phyloP scores from a whole-genome alignment of 2,888 invertebrate species.

The Sarcophaga subvicina region DNA sequence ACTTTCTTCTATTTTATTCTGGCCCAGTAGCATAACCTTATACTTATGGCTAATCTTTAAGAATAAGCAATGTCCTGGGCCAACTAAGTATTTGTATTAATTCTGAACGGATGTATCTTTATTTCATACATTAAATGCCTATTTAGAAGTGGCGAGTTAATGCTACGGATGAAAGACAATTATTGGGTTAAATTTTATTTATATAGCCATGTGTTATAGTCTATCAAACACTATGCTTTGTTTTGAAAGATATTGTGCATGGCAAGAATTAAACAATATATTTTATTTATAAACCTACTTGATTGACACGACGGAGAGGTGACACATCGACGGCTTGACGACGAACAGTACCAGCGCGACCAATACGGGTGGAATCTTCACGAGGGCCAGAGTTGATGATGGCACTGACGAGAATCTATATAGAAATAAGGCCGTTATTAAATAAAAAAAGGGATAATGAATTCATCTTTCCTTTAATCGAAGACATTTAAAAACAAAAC shows the following conservation, averaged over 20 bases:
- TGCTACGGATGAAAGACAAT: conserved; percentile 78
- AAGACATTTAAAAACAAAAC: conserved; percentile 25
- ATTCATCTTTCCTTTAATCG: neutral
- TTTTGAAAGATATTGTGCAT: conserved; percentile 69
- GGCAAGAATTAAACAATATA: conserved; percentile 51
- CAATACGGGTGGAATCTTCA: conserved; percentile 99
- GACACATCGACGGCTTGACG: conserved; percentile 99
- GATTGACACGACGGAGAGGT: conserved; percentile 98
- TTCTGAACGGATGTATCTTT: conserved; percentile 73
- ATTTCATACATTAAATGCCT: conserved; percentile 73
- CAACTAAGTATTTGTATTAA: neutral
- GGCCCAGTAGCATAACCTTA: conserved; percentile 73
- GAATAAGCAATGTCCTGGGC: conserved; percentile 71
- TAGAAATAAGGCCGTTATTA: neutral
- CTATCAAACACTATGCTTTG: conserved; percentile 53
- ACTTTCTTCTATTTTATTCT: conserved; percentile 65
- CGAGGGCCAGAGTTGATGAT: conserved; percentile 99
- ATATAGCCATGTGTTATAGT: conserved; percentile 73
- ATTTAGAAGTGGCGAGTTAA: conserved; percentile 67
- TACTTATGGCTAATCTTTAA: conserved; percentile 50
- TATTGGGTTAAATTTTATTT: conserved; percentile 59
- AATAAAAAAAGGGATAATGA: neutral
- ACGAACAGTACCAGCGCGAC: conserved; percentile 99
- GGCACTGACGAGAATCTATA: conserved; percentile 94
- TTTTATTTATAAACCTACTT: conserved; percentile 81